A percentile compares a stretch with the other conserved stretches of the same genome.
Evolutionary conservation across 2,113 vertebrate species (phyloP).

Genomic region (Dromas ardeola): DNA sequence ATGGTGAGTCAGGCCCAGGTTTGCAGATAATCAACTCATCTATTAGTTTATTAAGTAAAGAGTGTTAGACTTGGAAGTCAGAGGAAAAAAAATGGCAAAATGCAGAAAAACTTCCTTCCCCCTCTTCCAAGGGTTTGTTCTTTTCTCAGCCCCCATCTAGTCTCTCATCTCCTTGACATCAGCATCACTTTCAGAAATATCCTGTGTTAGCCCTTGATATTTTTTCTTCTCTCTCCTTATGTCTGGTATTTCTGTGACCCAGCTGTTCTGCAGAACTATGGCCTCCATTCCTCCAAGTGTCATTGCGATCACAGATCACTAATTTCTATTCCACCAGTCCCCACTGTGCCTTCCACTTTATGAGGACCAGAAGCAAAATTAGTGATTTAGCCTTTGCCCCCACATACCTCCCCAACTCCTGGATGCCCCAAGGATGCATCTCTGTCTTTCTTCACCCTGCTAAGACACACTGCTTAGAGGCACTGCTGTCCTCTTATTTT

Average conservation of each 20-base stretch:
- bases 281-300: background rate
- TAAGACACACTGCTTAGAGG: background rate
- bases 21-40: background rate
- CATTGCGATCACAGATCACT: fast-evolving
- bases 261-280: fast-evolving
- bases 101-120: background rate
- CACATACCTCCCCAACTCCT: background rate
- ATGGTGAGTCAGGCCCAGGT: background rate
- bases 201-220: background rate
- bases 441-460: background rate
- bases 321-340: background rate
- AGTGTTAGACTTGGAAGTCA: background rate
- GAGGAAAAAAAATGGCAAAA: background rate
- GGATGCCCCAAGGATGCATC: background rate
- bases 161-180: background rate
- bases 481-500: background rate
- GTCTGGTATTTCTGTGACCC: background rate
- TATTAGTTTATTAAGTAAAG: background rate
- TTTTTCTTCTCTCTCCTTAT: background rate
- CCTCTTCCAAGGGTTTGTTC: background rate
- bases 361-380: background rate
- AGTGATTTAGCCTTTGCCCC: background rate
- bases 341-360: background rate
- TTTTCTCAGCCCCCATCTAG: background rate
- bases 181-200: background rate